Evolutionary conservation across 2,113 vertebrate species (phyloP).

Genomic region (Oncorhynchus keta): DNA sequence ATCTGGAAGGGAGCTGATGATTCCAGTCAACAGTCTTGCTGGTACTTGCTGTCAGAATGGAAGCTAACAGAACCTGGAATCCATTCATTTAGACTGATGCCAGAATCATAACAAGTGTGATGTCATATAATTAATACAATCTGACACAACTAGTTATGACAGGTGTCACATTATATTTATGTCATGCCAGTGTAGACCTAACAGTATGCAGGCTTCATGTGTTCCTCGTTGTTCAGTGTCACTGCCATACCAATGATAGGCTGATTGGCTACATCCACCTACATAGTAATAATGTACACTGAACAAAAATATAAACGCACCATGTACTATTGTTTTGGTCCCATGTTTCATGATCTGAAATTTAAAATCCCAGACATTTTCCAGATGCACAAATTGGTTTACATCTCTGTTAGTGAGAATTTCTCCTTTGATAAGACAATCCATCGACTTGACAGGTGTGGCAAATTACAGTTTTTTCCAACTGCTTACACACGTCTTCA

Average conservation of each 20-base stretch:
- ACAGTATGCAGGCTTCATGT: background rate
- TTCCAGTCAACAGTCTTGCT: constrained; percentile 25
- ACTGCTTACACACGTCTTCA: too few species aligned
- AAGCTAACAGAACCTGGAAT: constrained; percentile 44
- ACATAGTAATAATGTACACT: background rate
- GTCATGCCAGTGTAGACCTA: constrained; percentile 14
- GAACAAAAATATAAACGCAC: too few species aligned
- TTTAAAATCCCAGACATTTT: too few species aligned
- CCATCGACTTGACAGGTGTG: too few species aligned
- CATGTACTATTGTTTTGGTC: background rate
- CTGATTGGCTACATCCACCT: background rate
- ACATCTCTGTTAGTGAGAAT: too few species aligned
- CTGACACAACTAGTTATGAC: constrained; percentile 39
- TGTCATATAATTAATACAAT: constrained; percentile 20
- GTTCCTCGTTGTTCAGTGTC: background rate
- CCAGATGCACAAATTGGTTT: too few species aligned
- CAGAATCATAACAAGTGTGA: constrained; percentile 10
- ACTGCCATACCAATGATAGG: background rate
- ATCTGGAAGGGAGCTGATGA: constrained; percentile 22
- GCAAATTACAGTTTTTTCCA: too few species aligned
- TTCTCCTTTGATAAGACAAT: too few species aligned
- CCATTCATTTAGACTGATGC: constrained; percentile 33
- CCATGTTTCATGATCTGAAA: too few species aligned
- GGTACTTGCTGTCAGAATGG: constrained; percentile 27
- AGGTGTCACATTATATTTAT: constrained; percentile 22